phyloP scores from a whole-genome alignment of 2,888 invertebrate genomes.

The Meiosimyza platycephala region DNA sequence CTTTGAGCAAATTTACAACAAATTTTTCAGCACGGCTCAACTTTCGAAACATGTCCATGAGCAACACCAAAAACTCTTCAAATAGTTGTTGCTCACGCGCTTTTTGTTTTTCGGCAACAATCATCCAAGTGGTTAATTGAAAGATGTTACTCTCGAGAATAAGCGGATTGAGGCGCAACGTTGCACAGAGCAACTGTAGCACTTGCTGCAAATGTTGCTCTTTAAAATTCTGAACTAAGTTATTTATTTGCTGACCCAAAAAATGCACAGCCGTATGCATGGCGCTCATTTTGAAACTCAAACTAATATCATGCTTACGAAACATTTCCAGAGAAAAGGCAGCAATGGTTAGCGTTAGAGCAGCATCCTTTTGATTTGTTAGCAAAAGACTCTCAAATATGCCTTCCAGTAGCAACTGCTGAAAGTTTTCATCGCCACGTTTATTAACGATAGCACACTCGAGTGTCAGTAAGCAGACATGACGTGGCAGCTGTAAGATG shows the following conservation, averaged over 20 bases:
- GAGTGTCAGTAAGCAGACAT: slow-evolving; percentile 52
- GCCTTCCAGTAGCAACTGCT: slow-evolving; percentile 35
- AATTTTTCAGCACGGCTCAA: slow-evolving; percentile 63
- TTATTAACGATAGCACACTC: slow-evolving; percentile 56
- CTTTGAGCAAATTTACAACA: slow-evolving; percentile 57
- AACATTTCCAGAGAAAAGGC: slow-evolving; percentile 56
- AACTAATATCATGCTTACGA: slow-evolving; percentile 56
- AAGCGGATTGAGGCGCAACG: slow-evolving; percentile 61
- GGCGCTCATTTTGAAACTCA: slow-evolving; percentile 47
- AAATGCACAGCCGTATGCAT: slow-evolving; percentile 39
- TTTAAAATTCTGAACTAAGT: slow-evolving; percentile 41
- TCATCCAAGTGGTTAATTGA: slow-evolving; percentile 57
- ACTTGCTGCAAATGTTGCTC: slow-evolving; percentile 51
- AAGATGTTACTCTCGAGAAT: slow-evolving; percentile 60
- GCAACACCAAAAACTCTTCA: slow-evolving; percentile 56
- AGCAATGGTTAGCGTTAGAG: slow-evolving; percentile 44
- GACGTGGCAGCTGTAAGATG: slow-evolving; percentile 46
- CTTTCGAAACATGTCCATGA: slow-evolving; percentile 63
- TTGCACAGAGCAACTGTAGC: slow-evolving; percentile 57
- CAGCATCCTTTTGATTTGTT: slow-evolving; percentile 30
- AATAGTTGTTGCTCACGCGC: slow-evolving; percentile 50
- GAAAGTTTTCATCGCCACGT: slow-evolving; percentile 41
- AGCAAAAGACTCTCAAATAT: slow-evolving; percentile 38
- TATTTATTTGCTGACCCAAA: slow-evolving; percentile 46
- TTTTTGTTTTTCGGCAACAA: slow-evolving; percentile 51